phyloP scores from a whole-genome alignment of 2,888 invertebrate species.

The Cephus nigrinus region DNA sequence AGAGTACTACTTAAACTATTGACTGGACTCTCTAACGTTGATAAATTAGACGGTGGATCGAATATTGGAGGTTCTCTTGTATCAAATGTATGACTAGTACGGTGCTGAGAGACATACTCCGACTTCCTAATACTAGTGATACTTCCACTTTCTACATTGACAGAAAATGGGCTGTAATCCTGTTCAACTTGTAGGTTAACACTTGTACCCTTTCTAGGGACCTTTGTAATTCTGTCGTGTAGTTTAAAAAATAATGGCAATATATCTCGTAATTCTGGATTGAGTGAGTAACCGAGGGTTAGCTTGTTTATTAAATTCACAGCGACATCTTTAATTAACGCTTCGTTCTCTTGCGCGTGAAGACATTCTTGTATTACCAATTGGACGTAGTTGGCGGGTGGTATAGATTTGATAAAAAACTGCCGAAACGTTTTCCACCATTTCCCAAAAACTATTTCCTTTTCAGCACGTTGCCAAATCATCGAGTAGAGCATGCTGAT shows the following conservation, averaged over 20 bases:
- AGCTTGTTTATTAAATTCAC: constrained; percentile 1
- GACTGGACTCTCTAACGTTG: background rate
- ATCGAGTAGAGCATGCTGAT: background rate
- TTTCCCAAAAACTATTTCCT: background rate
- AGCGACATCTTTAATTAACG: background rate
- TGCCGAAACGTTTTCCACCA: background rate
- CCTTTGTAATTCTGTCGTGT: background rate
- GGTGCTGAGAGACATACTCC: background rate
- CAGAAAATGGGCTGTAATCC: background rate
- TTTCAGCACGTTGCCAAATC: background rate
- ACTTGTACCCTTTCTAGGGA: background rate
- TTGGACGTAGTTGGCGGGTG: background rate
- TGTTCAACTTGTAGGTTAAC: background rate
- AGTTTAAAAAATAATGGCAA: background rate
- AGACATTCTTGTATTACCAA: constrained; percentile 2
- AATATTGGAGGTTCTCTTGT: background rate
- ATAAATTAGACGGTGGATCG: background rate
- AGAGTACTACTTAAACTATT: background rate
- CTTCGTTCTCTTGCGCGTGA: background rate
- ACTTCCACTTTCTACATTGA: background rate
- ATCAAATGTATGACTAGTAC: background rate
- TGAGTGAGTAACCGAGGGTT: background rate
- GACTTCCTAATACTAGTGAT: background rate
- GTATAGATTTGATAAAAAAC: background rate
- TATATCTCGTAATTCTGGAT: background rate